phyloP scores from a whole-genome alignment of 1,140 invertebrate genomes.

The Formica exsecta region DNA sequence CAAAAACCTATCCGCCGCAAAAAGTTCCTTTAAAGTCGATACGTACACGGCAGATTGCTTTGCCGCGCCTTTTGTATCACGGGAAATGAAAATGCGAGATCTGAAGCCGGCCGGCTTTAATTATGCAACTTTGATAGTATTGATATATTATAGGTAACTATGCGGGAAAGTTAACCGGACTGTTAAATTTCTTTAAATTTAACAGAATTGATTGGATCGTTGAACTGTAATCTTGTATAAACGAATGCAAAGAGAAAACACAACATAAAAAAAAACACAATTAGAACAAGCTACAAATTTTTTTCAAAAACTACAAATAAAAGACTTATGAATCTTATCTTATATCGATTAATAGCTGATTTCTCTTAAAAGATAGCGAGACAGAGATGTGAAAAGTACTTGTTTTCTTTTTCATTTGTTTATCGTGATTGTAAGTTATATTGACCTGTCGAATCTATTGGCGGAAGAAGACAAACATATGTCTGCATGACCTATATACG shows the following conservation, averaged over 20 bases:
- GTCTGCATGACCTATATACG: constrained; percentile 20
- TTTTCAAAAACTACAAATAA: neutral
- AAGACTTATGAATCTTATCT: neutral
- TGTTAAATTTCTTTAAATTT: neutral
- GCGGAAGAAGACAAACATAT: neutral
- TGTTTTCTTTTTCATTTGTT: neutral
- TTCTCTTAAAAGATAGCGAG: neutral
- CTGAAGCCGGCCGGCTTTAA: neutral
- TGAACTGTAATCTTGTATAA: neutral
- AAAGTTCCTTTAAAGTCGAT: constrained; percentile 23
- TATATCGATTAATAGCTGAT: neutral
- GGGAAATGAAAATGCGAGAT: constrained; percentile 9
- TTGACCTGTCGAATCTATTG: neutral
- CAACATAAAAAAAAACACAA: neutral
- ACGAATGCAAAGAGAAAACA: neutral
- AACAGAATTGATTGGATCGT: no score
- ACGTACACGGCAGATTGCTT: neutral
- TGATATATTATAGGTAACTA: neutral
- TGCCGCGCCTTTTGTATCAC: neutral
- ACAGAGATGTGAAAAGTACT: neutral
- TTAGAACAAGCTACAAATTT: neutral
- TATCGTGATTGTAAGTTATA: neutral
- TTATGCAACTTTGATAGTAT: neutral
- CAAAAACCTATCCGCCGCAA: constrained; percentile 38
- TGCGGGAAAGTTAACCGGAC: neutral